phyloP scores from a whole-genome alignment of 2,888 invertebrate genomes.

The Andrena fulva region DNA sequence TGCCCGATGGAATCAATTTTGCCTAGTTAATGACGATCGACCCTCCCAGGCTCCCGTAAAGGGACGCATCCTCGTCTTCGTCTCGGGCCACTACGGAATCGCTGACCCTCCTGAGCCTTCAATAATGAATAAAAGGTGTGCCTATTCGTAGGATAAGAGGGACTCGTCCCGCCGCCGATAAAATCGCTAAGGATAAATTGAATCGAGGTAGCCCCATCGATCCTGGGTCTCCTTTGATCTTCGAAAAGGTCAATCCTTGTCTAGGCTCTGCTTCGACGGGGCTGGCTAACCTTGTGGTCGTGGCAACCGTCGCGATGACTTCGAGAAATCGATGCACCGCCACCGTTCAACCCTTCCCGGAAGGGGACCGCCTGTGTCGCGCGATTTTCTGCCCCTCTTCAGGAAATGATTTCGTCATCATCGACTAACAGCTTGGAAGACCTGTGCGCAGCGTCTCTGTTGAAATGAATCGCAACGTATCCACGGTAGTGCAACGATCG shows the following conservation, averaged over 20 bases:
- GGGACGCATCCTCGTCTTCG: slow-evolving; percentile 34
- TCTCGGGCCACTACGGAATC: slow-evolving; percentile 47
- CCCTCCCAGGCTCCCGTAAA: slow-evolving; percentile 19
- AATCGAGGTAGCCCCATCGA: slow-evolving; percentile 76
- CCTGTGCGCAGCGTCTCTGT: background rate
- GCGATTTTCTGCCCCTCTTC: slow-evolving; percentile 15
- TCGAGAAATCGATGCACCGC: slow-evolving; percentile 65
- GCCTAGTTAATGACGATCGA: slow-evolving; percentile 41
- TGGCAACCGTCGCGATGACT: slow-evolving; percentile 62
- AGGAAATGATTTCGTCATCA: slow-evolving; percentile 10
- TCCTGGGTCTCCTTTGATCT: slow-evolving; percentile 75
- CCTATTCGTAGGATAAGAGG: slow-evolving; percentile 58
- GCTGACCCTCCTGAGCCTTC: slow-evolving; percentile 49
- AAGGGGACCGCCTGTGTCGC: slow-evolving; percentile 6
- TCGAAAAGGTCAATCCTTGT: slow-evolving; percentile 66
- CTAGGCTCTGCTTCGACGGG: slow-evolving; percentile 49
- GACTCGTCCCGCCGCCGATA: slow-evolving; percentile 62
- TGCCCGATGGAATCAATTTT: slow-evolving; percentile 38
- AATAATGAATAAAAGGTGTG: slow-evolving; percentile 72
- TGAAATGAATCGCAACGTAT: background rate
- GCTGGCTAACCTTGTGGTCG: slow-evolving; percentile 68
- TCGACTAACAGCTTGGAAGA: slow-evolving; percentile 41
- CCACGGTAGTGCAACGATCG: background rate
- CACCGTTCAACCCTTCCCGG: slow-evolving; percentile 22
- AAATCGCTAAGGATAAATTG: slow-evolving; percentile 76